These are phyloP conservation scores for Siniperca obscura DNA, from an alignment of 2,797 vertebrate genomes.

Conservation along the genomic window DNA sequence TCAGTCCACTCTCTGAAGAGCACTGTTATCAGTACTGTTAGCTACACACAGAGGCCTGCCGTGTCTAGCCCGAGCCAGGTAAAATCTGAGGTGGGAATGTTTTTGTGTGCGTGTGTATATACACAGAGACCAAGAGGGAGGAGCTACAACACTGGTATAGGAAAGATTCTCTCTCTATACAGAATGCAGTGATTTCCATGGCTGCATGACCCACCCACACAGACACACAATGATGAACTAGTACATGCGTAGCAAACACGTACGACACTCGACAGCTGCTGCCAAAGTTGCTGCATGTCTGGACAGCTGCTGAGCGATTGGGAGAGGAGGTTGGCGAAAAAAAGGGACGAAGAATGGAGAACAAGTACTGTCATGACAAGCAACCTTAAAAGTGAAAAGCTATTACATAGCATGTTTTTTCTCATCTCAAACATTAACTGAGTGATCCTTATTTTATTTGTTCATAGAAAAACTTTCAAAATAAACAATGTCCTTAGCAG, in stretches of 20 bases:
- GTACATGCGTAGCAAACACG: slow-evolving; percentile 42
- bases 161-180: slow-evolving; percentile 31
- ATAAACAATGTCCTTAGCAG: neutral
- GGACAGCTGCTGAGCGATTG: slow-evolving; percentile 75
- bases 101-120: slow-evolving; percentile 43
- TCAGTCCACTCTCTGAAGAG: slow-evolving; percentile 29
- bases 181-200: slow-evolving; percentile 37
- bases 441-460: neutral
- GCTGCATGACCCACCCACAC: slow-evolving; percentile 38
- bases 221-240: slow-evolving; percentile 39
- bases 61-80: slow-evolving; percentile 50
- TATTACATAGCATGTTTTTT: neutral
- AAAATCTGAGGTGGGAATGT: slow-evolving; percentile 47
- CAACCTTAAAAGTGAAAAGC: slow-evolving; percentile 1
- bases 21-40: slow-evolving; percentile 16
- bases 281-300: slow-evolving; percentile 72
- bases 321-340: slow-evolving; percentile 42
- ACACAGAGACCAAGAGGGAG: slow-evolving; percentile 56
- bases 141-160: slow-evolving; percentile 50
- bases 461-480: neutral
- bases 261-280: slow-evolving; percentile 65
- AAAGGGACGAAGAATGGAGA: slow-evolving; percentile 4
- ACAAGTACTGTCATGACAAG: neutral
- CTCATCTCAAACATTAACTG: neutral
- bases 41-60: slow-evolving; percentile 29